Evolutionary conservation across 2,113 vertebrate species (phyloP).

Genomic region (Macaca nemestrina): DNA sequence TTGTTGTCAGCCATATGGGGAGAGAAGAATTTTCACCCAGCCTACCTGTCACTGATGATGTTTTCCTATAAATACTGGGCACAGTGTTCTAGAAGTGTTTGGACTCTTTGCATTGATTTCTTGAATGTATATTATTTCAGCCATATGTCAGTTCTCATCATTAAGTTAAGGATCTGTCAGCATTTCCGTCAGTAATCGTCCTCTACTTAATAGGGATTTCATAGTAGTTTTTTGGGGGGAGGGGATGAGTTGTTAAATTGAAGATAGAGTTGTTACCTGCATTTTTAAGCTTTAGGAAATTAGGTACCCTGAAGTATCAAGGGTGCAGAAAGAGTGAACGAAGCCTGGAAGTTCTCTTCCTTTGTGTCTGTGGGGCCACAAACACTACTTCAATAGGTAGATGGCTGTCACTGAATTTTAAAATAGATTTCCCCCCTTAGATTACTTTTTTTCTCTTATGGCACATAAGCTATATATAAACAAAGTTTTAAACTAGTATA

Average conservation of each 20-base stretch:
- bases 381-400: neutral
- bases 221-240: neutral
- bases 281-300: neutral
- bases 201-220: neutral
- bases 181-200: neutral
- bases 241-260: accelerated
- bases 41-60: constrained; percentile 56
- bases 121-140: neutral
- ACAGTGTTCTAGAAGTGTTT: neutral
- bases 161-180: neutral
- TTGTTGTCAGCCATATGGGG: constrained; percentile 71
- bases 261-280: neutral
- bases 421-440: neutral
- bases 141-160: accelerated
- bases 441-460: neutral
- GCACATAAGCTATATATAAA: neutral
- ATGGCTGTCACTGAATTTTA: neutral
- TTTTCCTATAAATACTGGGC: neutral
- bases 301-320: neutral
- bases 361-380: neutral
- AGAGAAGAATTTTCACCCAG: constrained; percentile 3
- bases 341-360: neutral
- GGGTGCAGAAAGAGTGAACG: no score
- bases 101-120: neutral
- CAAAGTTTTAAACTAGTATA: neutral